Conservation (phyloP, 2,113 vertebrate genomes). For the Pelmatolapia mariae region DNA sequence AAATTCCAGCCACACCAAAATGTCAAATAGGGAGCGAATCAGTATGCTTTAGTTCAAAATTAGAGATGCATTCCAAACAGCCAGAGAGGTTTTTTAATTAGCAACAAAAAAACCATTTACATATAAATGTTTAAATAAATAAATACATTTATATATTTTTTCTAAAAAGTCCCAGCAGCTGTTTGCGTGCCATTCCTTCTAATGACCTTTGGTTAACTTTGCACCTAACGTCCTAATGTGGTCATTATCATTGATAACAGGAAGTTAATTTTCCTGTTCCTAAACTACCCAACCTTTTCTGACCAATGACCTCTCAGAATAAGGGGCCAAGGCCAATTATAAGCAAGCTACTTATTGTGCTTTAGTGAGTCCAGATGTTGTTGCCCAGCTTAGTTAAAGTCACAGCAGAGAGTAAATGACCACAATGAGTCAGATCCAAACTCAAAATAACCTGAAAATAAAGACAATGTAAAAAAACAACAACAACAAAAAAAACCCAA, state of each 20-base stretch:
- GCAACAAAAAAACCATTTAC: accelerated
- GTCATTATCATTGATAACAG: slow-evolving; percentile 71
- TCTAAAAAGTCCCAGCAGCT: neutral
- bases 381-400: slow-evolving; percentile 26
- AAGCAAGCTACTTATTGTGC: slow-evolving; percentile 56
- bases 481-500: neutral
- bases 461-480: neutral
- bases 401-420: slow-evolving; percentile 3
- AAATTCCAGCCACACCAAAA: neutral
- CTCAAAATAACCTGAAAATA: neutral
- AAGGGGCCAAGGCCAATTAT: slow-evolving; percentile 67
- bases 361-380: slow-evolving; percentile 65
- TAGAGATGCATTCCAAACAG: neutral
- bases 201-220: slow-evolving; percentile 59
- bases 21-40: neutral
- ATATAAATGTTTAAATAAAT: neutral
- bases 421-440: neutral
- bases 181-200: slow-evolving; percentile 19
- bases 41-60: neutral
- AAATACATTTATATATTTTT: neutral
- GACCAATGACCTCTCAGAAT: slow-evolving; percentile 64
- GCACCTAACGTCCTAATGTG: slow-evolving; percentile 61
- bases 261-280: slow-evolving; percentile 71
- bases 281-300: slow-evolving; percentile 60
- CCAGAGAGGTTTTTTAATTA: neutral